Conservation (phyloP, 2,113 vertebrate genomes). For the Myiozetetes cayanensis region DNA sequence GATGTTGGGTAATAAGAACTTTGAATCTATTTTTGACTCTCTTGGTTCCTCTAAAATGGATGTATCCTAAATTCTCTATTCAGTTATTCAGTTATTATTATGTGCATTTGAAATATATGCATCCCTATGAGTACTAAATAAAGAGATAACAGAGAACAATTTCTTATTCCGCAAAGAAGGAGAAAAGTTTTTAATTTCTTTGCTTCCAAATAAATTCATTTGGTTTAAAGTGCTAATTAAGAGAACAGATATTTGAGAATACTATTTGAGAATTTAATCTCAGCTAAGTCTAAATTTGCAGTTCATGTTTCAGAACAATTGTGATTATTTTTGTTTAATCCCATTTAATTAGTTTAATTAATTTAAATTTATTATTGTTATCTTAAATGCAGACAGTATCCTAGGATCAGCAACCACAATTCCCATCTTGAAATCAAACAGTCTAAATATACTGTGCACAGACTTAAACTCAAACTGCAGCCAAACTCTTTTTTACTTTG, state of each 20-base stretch:
- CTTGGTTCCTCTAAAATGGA: background rate
- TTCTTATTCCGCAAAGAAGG: background rate
- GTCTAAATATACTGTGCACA: background rate
- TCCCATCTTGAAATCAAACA: background rate
- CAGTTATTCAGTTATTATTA: background rate
- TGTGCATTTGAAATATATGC: background rate
- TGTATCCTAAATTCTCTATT: background rate
- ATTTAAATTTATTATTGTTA: background rate
- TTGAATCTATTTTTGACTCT: background rate
- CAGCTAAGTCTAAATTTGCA: background rate
- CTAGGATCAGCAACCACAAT: background rate
- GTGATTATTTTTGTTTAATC: background rate
- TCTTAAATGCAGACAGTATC: background rate
- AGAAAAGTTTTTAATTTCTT: background rate
- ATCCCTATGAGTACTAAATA: background rate
- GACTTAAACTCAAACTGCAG: background rate
- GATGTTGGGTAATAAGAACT: background rate
- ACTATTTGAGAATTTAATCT: background rate
- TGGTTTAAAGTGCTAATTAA: background rate
- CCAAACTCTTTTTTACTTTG: background rate
- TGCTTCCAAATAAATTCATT: background rate
- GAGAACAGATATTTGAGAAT: background rate
- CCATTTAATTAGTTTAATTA: background rate
- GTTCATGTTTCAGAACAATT: background rate
- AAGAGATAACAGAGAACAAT: background rate